phyloP scores from a whole-genome alignment of 2,113 vertebrate species.

The Helogale parvula region DNA sequence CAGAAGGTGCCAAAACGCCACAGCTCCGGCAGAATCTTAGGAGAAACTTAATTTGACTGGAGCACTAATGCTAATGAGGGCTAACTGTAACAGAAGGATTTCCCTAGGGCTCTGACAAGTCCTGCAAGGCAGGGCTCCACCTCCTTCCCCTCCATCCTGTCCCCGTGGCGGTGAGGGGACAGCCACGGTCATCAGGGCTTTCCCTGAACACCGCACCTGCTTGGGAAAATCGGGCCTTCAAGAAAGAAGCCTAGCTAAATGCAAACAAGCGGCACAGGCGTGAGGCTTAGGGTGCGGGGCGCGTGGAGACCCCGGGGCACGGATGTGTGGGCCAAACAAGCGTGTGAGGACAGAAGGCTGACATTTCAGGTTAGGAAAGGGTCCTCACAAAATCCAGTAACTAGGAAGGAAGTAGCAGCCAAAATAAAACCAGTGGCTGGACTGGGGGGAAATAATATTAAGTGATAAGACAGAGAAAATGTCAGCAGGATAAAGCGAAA shows the following conservation, averaged over 20 bases:
- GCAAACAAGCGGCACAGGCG: rapidly evolving
- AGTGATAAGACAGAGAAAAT: constrained; percentile 70
- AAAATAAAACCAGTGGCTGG: constrained; percentile 77
- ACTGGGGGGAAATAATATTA: constrained; percentile 76
- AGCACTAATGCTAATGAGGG: not conserved
- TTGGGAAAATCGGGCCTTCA: rapidly evolving
- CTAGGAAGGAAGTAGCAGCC: constrained; percentile 74
- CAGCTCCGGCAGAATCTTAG: rapidly evolving
- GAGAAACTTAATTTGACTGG: not conserved
- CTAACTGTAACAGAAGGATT: not conserved
- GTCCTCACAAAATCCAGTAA: constrained; percentile 60
- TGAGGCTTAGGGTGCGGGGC: rapidly evolving
- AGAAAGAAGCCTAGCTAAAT: not conserved
- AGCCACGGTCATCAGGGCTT: rapidly evolving
- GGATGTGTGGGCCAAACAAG: rapidly evolving
- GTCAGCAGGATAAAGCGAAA: not conserved
- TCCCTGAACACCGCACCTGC: not conserved
- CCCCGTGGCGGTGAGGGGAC: not conserved
- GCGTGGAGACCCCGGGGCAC: rapidly evolving
- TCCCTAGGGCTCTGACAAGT: not conserved
- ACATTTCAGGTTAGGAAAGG: not conserved
- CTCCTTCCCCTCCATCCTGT: rapidly evolving
- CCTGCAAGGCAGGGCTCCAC: not conserved
- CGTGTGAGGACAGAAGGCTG: not conserved
- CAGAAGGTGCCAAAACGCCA: not conserved